A percentile compares a stretch with the other conserved stretches of the same genome.
phyloP scores from a whole-genome alignment of 1,140 invertebrate genomes.

The Reticulitermes speratus region DNA sequence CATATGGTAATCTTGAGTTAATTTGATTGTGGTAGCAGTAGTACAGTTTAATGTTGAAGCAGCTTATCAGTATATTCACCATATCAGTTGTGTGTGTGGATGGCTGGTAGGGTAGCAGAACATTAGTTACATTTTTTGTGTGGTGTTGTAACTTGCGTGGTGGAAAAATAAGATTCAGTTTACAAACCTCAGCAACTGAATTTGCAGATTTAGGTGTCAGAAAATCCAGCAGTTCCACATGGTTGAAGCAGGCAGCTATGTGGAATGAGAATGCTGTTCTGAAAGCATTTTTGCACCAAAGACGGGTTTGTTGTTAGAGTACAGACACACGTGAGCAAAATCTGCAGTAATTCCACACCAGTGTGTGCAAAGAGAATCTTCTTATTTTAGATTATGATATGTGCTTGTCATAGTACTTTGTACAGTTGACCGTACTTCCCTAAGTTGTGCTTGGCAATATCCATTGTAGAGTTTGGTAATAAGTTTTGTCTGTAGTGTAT shows the following conservation, averaged over 20 bases:
- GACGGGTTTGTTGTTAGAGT: neutral
- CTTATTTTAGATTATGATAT: too few relatives aligned
- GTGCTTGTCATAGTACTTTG: too few relatives aligned
- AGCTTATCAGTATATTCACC: neutral
- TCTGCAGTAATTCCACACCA: neutral
- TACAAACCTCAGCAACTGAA: neutral
- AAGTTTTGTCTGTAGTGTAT: too few relatives aligned
- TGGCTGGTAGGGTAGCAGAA: neutral
- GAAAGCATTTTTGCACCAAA: neutral
- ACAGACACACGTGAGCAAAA: neutral
- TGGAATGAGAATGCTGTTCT: neutral
- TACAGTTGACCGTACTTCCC: too few relatives aligned
- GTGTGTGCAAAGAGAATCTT: too few relatives aligned
- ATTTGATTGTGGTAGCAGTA: neutral
- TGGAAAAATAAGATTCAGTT: neutral
- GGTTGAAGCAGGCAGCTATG: neutral
- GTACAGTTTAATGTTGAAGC: too few relatives aligned
- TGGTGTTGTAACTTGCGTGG: neutral
- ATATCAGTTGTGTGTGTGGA: neutral
- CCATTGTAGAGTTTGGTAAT: too few relatives aligned
- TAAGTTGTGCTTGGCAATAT: too few relatives aligned
- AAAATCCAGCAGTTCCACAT: neutral
- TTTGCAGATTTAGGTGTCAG: neutral
- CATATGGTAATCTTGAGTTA: neutral
- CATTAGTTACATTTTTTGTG: neutral